Evolutionary conservation across 2,113 vertebrate genomes (phyloP).

Genomic region (Progne subis): DNA sequence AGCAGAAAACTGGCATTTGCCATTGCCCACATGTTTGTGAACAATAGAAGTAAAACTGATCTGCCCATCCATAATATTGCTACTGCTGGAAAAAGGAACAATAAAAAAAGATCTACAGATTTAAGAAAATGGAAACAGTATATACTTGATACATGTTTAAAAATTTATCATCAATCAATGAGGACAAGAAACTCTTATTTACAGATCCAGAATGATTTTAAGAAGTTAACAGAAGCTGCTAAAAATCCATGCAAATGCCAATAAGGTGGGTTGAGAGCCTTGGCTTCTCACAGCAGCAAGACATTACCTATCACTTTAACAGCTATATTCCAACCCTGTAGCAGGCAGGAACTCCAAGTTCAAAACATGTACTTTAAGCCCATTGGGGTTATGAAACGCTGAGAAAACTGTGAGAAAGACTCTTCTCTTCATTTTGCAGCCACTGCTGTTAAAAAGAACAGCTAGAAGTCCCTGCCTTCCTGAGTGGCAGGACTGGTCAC

Average conservation of each 20-base stretch:
- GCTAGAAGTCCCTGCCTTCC: not conserved
- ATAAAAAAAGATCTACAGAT: not conserved
- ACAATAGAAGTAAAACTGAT: not conserved
- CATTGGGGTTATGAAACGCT: fast-evolving
- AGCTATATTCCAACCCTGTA: not conserved
- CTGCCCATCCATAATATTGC: not conserved
- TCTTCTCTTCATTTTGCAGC: not conserved
- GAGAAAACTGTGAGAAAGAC: not conserved
- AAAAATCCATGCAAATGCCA: not conserved
- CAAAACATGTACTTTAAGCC: not conserved
- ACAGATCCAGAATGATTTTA: not conserved
- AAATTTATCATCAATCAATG: not conserved
- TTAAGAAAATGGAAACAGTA: not conserved
- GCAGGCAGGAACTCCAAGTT: not conserved
- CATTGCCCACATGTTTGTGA: not conserved
- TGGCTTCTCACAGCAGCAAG: not conserved
- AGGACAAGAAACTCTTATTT: not conserved
- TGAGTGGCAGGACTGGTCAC: not conserved
- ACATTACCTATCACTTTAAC: not conserved
- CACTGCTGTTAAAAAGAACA: constrained; percentile 1
- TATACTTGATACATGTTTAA: not conserved
- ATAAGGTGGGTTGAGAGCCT: not conserved
- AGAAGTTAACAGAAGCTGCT: not conserved
- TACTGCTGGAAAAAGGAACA: not conserved
- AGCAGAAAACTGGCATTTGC: not conserved